These are phyloP conservation scores for Drosophila yooni DNA, from an alignment of 2,888 invertebrate genomes.

Conservation along the genomic window DNA sequence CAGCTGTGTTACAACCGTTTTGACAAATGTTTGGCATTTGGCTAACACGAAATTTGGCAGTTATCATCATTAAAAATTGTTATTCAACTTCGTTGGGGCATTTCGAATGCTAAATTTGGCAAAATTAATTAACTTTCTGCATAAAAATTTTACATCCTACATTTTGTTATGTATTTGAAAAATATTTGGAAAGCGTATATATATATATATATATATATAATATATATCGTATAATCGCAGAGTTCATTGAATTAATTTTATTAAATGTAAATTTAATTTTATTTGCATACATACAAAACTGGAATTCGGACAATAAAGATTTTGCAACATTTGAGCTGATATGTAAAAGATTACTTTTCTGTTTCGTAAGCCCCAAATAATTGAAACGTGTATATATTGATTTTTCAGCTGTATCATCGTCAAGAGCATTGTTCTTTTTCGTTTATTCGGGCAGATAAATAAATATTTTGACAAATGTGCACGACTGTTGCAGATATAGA, in stretches of 20 bases:
- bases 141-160: not conserved
- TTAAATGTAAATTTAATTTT: not conserved
- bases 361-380: not conserved
- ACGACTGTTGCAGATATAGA: not conserved
- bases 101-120: not conserved
- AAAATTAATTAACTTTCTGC: not conserved
- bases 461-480: slow-evolving; percentile 20
- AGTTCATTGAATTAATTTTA: not conserved
- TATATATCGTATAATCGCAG: too few species aligned
- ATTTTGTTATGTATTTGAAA: not conserved
- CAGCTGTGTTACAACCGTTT: slow-evolving; percentile 33
- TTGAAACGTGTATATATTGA: not conserved
- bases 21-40: slow-evolving; percentile 36
- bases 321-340: not conserved
- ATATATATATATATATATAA: not conserved
- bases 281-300: not conserved
- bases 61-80: slow-evolving; percentile 41
- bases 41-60: slow-evolving; percentile 31
- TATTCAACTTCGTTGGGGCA: not conserved
- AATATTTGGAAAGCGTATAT: not conserved
- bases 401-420: slow-evolving; percentile 18
- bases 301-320: not conserved
- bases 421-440: slow-evolving; percentile 1
- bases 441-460: not conserved
- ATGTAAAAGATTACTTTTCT: not conserved